phyloP scores from a whole-genome alignment of 2,797 vertebrate genomes.

The Ceryle rudis region DNA sequence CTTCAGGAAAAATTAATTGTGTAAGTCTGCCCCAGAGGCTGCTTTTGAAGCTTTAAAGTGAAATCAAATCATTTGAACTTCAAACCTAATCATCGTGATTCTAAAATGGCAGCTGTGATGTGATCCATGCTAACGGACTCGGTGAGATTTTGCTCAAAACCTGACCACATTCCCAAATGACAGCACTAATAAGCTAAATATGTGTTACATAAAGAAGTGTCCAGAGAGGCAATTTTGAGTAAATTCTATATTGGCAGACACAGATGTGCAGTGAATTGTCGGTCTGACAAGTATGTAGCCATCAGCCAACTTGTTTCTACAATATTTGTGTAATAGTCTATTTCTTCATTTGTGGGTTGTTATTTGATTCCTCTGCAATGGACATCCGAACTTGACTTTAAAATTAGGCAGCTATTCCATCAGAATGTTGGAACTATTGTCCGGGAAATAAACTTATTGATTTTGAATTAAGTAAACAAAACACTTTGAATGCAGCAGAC shows the following conservation, averaged over 20 bases:
- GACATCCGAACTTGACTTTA: neutral
- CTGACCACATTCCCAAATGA: constrained; percentile 57
- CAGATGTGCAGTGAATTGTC: constrained; percentile 47
- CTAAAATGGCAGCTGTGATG: constrained; percentile 56
- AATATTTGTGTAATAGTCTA: neutral
- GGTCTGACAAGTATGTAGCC: constrained; percentile 14
- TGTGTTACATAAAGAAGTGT: constrained; percentile 63
- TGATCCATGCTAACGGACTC: neutral
- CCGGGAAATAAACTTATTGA: constrained; percentile 20
- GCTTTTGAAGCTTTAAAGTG: constrained; percentile 54
- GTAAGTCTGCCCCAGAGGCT: constrained; percentile 44
- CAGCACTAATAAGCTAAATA: constrained; percentile 68
- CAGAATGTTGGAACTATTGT: neutral
- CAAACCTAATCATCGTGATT: constrained; percentile 20
- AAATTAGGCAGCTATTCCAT: neutral
- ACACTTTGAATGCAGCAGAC: neutral
- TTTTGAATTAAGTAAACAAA: constrained; percentile 44
- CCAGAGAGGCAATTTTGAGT: constrained; percentile 55
- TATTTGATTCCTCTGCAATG: neutral
- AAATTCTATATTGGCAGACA: constrained; percentile 39
- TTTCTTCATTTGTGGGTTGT: neutral
- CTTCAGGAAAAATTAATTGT: constrained; percentile 60
- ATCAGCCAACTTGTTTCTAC: neutral
- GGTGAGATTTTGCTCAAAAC: constrained; percentile 34
- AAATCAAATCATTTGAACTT: constrained; percentile 63